Base-by-base conservation (phyloP, 2,888 invertebrate species). In the Chironomus tentans region DNA sequence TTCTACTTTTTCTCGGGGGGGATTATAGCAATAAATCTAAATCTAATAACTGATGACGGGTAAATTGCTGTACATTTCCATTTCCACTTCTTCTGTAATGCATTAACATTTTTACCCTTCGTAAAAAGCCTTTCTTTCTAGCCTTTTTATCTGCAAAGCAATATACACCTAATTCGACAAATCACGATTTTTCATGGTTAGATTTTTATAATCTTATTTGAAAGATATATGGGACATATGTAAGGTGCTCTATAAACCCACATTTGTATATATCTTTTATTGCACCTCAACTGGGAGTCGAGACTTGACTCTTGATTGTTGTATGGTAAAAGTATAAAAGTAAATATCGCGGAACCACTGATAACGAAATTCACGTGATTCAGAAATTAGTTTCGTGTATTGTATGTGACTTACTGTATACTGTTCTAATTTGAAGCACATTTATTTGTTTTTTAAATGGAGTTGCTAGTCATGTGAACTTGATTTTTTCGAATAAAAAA, bases 341-440 rank as follows among this genome's bases (percentile, higher is more conserved):
- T 46, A 70, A 70, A 68, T 46, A 70, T 70, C 70, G 68, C 47
- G 47, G 56, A 56, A 56, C 1, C 18, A 70, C 15, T 48, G 70
- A 70, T 70, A 70, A 70, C 13, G 15, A 18, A 50, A 10, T 71
- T 71, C 71, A 71, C 71, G 71, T 71, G 71, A 71, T 50, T 22
- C 48, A 12, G 56, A 22, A 71, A 71, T 71, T 71, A 71, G 68
- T 21, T 38, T 21, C 22, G 21, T 24, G 13, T 24, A 24, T 24
- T 38, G 10, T 38, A 38, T 38, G 38, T 38, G 38, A 38, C 38
- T 38, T 38, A 1, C 13, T 50, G 4, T 50, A 2, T 50, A 13
- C n/a, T 50, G 56, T 18, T 50, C 15, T 50, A 50, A 38, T 10
- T 2, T 10, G 10, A 38, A 38, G 38, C 38, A 38, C 38, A 38